A percentile compares a stretch with the other conserved stretches of the same genome.
Evolutionary conservation across 1,140 invertebrate species (phyloP).

Genomic region (Bombus superbus): DNA sequence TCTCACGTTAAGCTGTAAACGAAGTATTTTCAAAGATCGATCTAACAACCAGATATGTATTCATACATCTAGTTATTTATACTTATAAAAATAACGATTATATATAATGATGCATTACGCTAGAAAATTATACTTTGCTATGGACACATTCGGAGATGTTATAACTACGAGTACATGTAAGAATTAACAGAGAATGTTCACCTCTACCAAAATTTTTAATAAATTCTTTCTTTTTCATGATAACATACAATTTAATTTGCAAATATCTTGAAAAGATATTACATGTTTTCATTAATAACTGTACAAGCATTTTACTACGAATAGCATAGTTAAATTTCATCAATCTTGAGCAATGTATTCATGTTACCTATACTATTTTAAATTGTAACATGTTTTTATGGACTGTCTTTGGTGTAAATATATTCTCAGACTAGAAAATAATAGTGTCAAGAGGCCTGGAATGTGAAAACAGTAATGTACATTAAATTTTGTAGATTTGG

Average conservation of each 20-base stretch:
- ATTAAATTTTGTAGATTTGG: conserved; percentile 28
- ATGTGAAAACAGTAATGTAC: conserved; percentile 30
- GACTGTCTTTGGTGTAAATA: conserved; percentile 46
- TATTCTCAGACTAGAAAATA: conserved; percentile 39
- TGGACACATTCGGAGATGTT: not conserved
- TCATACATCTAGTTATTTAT: not conserved
- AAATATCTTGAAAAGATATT: conserved; percentile 7
- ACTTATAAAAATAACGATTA: conserved; percentile 15
- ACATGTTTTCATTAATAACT: not conserved
- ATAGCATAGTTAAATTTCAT: conserved; percentile 25
- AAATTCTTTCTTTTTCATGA: not conserved
- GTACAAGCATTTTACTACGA: conserved; percentile 1
- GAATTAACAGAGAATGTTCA: conserved; percentile 47
- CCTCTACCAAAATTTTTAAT: conserved; percentile 32
- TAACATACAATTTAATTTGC: not conserved
- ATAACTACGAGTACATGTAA: not conserved
- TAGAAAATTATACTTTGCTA: conserved; percentile 11
- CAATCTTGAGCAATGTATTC: conserved; percentile 48
- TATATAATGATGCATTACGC: not conserved
- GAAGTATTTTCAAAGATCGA: not conserved
- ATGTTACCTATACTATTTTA: conserved; percentile 44
- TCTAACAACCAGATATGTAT: not conserved
- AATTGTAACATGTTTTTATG: conserved; percentile 25
- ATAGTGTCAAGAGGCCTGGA: conserved; percentile 12
- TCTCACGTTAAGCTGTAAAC: not conserved